phyloP scores from a whole-genome alignment of 2,113 vertebrate species.

The Ginglymostoma cirratum region DNA sequence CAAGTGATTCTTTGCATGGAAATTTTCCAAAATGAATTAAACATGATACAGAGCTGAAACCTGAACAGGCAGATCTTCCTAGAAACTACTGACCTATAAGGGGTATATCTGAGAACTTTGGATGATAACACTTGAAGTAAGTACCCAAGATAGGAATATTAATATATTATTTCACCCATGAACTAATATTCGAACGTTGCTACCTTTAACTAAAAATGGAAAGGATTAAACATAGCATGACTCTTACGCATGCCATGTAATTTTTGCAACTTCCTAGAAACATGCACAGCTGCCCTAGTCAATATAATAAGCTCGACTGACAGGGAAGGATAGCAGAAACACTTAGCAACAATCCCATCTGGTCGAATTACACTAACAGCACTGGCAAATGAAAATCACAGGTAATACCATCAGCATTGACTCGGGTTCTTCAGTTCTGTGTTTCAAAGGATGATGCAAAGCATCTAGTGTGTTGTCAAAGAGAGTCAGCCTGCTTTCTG shows the following conservation, averaged over 20 bases:
- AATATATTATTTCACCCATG: background rate
- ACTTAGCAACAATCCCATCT: background rate
- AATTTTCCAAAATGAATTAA: background rate
- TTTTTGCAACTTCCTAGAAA: background rate
- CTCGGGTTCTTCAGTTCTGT: background rate
- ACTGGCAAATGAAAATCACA: background rate
- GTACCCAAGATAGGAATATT: background rate
- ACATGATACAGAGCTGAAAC: background rate
- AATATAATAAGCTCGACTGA: background rate
- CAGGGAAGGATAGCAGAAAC: background rate
- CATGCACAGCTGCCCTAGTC: background rate
- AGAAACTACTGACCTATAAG: background rate
- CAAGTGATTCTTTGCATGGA: background rate
- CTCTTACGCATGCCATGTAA: background rate
- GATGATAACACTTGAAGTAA: background rate
- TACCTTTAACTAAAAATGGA: background rate
- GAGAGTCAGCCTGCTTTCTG: too few species aligned
- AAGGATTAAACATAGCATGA: background rate
- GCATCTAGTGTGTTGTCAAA: too few species aligned
- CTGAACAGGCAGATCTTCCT: background rate
- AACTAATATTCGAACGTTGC: background rate
- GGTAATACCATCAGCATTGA: background rate
- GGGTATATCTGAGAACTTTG: background rate
- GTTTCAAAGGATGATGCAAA: background rate
- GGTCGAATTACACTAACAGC: background rate